Percentiles rank a stretch among this genome's conserved stretches.
Conservation (phyloP, 2,797 vertebrate genomes). For the Chrysocyon brachyurus region DNA sequence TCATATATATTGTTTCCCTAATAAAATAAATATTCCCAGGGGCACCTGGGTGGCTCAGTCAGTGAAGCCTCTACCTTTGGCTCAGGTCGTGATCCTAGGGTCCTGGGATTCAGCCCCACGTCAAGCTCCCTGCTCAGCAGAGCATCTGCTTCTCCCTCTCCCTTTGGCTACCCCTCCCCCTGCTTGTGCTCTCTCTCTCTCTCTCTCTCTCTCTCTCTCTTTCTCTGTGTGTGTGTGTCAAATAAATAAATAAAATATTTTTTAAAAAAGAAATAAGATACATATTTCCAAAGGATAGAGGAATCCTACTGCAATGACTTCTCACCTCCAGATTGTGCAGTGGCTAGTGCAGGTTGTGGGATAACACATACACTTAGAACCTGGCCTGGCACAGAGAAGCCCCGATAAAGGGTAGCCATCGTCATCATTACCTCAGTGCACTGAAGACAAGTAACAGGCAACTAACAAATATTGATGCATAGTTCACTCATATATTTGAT, state of each 20-base stretch:
- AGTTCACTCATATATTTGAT: conserved; percentile 8
- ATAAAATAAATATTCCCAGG: conserved; percentile 6
- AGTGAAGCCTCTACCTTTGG: too few relatives aligned
- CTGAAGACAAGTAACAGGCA: neutral
- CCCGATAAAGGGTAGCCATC: neutral
- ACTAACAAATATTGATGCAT: neutral
- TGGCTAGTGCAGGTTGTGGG: neutral
- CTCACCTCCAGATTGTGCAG: neutral
- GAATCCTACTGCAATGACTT: neutral
- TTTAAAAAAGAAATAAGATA: neutral
- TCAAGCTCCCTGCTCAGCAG: too few relatives aligned
- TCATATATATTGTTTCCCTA: neutral
- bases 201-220: too few relatives aligned
- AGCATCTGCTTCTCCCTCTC: too few relatives aligned
- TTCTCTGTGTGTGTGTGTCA: too few relatives aligned
- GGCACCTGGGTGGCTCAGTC: too few relatives aligned
- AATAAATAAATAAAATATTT: too few relatives aligned
- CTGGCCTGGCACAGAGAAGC: neutral
- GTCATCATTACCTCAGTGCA: neutral
- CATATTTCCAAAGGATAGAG: neutral
- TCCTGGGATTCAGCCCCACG: too few relatives aligned
- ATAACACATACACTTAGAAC: neutral
- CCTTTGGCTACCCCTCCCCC: too few relatives aligned
- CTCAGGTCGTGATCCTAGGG: too few relatives aligned
- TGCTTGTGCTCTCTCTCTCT: too few relatives aligned